These are phyloP conservation scores for Brachionus angularis DNA, from an alignment of 1,140 invertebrate genomes.

Conservation along the genomic window DNA sequence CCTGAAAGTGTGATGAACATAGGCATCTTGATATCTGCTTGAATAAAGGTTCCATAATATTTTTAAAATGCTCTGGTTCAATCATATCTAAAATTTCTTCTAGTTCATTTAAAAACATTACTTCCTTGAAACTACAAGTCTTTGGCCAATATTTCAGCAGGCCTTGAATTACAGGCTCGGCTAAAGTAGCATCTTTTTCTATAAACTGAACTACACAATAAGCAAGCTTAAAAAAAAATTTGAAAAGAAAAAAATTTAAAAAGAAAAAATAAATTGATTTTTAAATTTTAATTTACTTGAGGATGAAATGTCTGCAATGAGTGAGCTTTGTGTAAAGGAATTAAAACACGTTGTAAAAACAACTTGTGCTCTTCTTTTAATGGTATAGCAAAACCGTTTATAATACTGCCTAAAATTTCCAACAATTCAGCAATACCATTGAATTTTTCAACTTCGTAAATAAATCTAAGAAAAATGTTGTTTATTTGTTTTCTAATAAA, in stretches of 20 bases:
- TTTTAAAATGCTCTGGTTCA: constrained; percentile 62
- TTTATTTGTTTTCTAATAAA: constrained; percentile 61
- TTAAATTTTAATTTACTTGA: constrained; percentile 59
- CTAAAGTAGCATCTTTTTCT: constrained; percentile 87
- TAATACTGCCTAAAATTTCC: constrained; percentile 96
- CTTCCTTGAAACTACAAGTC: constrained; percentile 62
- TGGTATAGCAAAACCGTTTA: constrained; percentile 90
- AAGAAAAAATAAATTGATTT: background rate
- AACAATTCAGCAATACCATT: constrained; percentile 96
- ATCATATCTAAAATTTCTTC: constrained; percentile 63
- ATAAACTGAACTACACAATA: constrained; percentile 96
- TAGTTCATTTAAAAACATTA: constrained; percentile 62
- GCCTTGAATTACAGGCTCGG: constrained; percentile 60
- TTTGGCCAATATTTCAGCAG: constrained; percentile 63
- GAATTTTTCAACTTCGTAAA: constrained; percentile 98
- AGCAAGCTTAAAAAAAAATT: constrained; percentile 62
- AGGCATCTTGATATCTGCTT: constrained; percentile 61
- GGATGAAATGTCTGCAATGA: constrained; percentile 87
- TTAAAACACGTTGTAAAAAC: constrained; percentile 75
- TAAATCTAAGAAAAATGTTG: constrained; percentile 69
- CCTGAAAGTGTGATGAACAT: constrained; percentile 63
- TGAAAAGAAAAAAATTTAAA: background rate
- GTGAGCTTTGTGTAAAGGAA: constrained; percentile 87
- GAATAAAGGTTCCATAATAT: constrained; percentile 61
- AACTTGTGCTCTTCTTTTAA: constrained; percentile 61